These are phyloP conservation scores for Seira musarum DNA, from an alignment of 2,888 invertebrate species.

Conservation along the genomic window DNA sequence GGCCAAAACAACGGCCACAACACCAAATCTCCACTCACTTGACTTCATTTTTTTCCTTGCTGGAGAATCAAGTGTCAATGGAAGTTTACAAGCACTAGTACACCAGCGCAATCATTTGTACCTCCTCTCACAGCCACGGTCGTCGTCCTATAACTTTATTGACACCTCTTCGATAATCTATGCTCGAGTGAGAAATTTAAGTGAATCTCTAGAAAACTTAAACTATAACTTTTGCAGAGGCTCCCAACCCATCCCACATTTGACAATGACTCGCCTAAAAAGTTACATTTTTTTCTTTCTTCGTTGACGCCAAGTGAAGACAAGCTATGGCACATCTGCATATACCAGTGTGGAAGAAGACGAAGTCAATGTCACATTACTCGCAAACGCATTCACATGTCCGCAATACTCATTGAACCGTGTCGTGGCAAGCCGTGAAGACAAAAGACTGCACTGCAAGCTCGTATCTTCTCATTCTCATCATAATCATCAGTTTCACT, in stretches of 20 bases:
- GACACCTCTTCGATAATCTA: no score
- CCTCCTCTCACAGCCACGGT: not conserved
- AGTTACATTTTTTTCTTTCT: not conserved
- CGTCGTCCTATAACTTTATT: not conserved
- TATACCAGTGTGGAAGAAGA: not conserved
- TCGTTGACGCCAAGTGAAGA: no score
- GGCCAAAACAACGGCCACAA: conserved; percentile 7
- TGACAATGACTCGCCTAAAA: not conserved
- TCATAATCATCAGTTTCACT: conserved; percentile 57
- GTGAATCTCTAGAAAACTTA: not conserved
- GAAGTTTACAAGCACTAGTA: conserved; percentile 6
- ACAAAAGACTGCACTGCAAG: conserved; percentile 9
- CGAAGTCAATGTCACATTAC: not conserved
- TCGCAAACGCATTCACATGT: not conserved
- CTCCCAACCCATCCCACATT: not conserved
- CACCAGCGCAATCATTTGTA: not conserved
- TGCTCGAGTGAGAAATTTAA: no score
- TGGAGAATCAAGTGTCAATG: conserved; percentile 52
- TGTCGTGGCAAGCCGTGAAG: no score
- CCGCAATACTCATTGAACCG: not conserved
- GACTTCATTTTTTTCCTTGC: conserved; percentile 42
- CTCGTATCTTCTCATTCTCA: not conserved
- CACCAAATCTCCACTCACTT: conserved; percentile 15
- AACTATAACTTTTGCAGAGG: not conserved
- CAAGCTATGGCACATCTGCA: not conserved